phyloP scores from a whole-genome alignment of 2,113 vertebrate species.

The Tautogolabrus adspersus region DNA sequence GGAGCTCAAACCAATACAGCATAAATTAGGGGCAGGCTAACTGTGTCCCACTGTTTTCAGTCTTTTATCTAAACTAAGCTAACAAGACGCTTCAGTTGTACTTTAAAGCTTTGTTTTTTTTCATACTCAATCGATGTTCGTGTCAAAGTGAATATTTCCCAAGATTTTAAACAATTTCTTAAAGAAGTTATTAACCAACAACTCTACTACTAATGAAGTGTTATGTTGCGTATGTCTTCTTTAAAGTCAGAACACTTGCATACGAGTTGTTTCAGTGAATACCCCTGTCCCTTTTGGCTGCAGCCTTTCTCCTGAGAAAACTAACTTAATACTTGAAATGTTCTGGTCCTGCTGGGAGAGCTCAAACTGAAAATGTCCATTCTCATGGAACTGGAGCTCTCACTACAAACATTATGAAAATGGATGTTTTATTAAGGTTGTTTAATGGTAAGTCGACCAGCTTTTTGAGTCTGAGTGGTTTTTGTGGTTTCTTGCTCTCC shows the following conservation, averaged over 20 bases:
- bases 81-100: too few species aligned
- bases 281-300: slow-evolving; percentile 7
- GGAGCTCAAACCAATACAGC: too few species aligned
- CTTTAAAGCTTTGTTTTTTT: too few species aligned
- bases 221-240: neutral
- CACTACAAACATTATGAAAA: slow-evolving; percentile 24
- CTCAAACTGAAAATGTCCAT: slow-evolving; percentile 42
- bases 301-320: slow-evolving; percentile 15
- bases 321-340: slow-evolving; percentile 32
- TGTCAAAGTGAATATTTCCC: neutral
- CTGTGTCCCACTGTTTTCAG: too few species aligned
- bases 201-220: neutral
- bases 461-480: slow-evolving; percentile 21
- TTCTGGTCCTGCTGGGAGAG: slow-evolving; percentile 17
- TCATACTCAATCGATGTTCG: too few species aligned
- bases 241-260: slow-evolving; percentile 3
- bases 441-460: slow-evolving; percentile 44
- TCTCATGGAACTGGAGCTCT: slow-evolving; percentile 30
- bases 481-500: slow-evolving; percentile 31
- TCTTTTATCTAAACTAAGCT: neutral
- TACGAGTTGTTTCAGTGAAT: neutral
- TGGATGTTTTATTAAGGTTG: slow-evolving; percentile 29
- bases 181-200: neutral
- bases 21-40: too few species aligned
- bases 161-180: neutral